A percentile compares a stretch with the other conserved stretches of the same genome.
Evolutionary conservation across 2,113 vertebrate species (phyloP).

Genomic region (Danio rerio): DNA sequence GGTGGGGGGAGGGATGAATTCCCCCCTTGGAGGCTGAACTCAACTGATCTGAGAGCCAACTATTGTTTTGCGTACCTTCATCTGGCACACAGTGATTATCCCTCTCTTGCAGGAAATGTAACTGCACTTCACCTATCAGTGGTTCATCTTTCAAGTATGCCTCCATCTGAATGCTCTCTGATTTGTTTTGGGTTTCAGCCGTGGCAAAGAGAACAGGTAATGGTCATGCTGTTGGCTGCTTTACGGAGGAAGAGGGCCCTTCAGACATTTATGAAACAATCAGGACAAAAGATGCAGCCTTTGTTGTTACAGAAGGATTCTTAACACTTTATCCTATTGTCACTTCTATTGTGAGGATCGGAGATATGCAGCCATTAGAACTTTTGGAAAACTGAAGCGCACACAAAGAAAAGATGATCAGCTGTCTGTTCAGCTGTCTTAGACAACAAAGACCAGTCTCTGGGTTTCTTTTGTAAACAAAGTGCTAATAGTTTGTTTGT

Average conservation of each 20-base stretch:
- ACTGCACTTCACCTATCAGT: background rate
- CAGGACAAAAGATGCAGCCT: slow-evolving; percentile 28
- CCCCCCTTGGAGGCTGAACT: slow-evolving; percentile 14
- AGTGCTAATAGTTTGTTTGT: background rate
- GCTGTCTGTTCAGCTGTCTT: background rate
- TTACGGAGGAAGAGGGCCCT: slow-evolving; percentile 12
- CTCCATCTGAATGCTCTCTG: slow-evolving; percentile 10
- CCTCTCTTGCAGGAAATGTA: background rate
- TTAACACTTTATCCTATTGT: background rate
- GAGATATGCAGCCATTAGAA: background rate
- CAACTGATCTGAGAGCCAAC: background rate
- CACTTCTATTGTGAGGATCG: background rate
- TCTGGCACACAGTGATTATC: slow-evolving; percentile 14
- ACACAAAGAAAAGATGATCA: background rate
- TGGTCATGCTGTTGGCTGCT: slow-evolving; percentile 8
- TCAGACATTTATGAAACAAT: slow-evolving; percentile 33
- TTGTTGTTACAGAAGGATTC: slow-evolving; percentile 1
- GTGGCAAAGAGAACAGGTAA: background rate
- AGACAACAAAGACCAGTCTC: background rate
- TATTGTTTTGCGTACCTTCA: slow-evolving; percentile 24
- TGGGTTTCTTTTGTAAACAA: slow-evolving; percentile 12
- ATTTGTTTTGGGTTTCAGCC: slow-evolving; percentile 35
- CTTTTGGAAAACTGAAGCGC: slow-evolving; percentile 2
- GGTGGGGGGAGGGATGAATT: background rate
- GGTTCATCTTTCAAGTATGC: background rate